Base-by-base conservation (phyloP, 2,888 invertebrate species). In the Sphinx pinastri region DNA sequence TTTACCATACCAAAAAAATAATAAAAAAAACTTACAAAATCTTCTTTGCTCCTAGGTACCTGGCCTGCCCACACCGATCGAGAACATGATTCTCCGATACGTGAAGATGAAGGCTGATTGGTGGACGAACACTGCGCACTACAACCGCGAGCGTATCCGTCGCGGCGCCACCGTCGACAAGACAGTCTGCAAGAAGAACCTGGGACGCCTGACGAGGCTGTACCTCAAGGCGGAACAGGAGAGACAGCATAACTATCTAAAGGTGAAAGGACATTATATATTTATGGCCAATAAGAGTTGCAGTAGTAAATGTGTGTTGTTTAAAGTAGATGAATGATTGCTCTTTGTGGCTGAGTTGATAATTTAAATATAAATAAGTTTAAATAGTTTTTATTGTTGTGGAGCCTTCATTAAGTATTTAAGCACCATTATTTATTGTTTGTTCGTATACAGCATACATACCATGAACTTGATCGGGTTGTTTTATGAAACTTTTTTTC, bases 41-140 rank as follows among this genome's bases (percentile, higher is more conserved):
- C 57, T 49, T n/a, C 10, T 25, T 67, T 68, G 19, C 7, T 7
- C 19, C 38, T 78, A 96, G 96, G 98, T 99, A 2, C 99, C 99
- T 2, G 99, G 99, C 5, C 94, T 99, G 7, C 99, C 99, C 0
- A 99, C 99, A 49, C 99, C 99, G 0, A 99, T 99, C 75, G 99
- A 99, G 94, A 99, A 99, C 93, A 99, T 99, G 99, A 99, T 99
- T 80, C 95, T 99, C 71, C 96, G 99, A 52, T 99, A 99, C 91
- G 99, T 99, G 13, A 99, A 99, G 91, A 99, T 99, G 97, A 99
- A 99, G 88, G 99, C 99, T 0, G 99, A 99, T 90, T 99, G 99
- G 99, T 99, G 99, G 99, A 99, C 99, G 0, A 99, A 99, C 90
- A 99, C 99, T 0, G 99, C 99, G 0, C 99, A 99, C 89, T 99